These are phyloP conservation scores for Agapostemon virescens DNA, from an alignment of 2,888 invertebrate genomes.

Conservation along the genomic window DNA sequence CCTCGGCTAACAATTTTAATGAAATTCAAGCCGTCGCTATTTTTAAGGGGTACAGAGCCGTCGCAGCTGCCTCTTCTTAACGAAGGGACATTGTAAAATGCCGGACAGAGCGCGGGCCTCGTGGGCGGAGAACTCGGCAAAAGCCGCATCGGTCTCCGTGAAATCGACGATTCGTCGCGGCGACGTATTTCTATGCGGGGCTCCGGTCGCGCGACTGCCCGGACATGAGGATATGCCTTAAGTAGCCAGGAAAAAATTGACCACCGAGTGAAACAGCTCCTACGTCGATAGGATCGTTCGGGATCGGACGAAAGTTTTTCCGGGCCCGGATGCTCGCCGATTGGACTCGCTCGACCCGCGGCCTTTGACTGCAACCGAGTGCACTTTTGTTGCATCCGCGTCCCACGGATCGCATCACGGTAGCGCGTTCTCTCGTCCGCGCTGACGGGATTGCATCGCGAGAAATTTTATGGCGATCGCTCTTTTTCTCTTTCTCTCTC, in stretches of 20 bases:
- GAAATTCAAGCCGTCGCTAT: slow-evolving; percentile 59
- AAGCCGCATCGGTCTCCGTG: slow-evolving; percentile 79
- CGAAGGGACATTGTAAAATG: slow-evolving; percentile 79
- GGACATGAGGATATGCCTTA: slow-evolving; percentile 68
- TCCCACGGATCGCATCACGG: slow-evolving; percentile 36
- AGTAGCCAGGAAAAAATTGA: slow-evolving; percentile 71
- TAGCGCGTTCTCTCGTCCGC: slow-evolving; percentile 22
- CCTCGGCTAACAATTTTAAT: slow-evolving; percentile 53
- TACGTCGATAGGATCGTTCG: not conserved
- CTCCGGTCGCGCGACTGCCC: slow-evolving; percentile 74
- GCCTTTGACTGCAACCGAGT: slow-evolving; percentile 48
- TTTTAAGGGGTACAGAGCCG: slow-evolving; percentile 52
- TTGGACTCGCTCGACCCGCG: slow-evolving; percentile 73
- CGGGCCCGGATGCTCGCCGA: slow-evolving; percentile 49
- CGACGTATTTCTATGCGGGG: slow-evolving; percentile 75
- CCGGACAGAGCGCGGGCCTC: slow-evolving; percentile 65
- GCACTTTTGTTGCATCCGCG: slow-evolving; percentile 53
- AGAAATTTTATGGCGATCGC: slow-evolving; percentile 57
- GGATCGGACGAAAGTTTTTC: slow-evolving; percentile 65
- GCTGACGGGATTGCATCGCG: slow-evolving; percentile 18
- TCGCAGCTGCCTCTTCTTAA: slow-evolving; percentile 71
- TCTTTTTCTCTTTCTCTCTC: not conserved
- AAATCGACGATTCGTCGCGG: slow-evolving; percentile 79
- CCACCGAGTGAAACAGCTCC: slow-evolving; percentile 26
- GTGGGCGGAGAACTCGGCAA: slow-evolving; percentile 79